phyloP scores from a whole-genome alignment of 2,888 invertebrate species.

The Itoplectis maculator region DNA sequence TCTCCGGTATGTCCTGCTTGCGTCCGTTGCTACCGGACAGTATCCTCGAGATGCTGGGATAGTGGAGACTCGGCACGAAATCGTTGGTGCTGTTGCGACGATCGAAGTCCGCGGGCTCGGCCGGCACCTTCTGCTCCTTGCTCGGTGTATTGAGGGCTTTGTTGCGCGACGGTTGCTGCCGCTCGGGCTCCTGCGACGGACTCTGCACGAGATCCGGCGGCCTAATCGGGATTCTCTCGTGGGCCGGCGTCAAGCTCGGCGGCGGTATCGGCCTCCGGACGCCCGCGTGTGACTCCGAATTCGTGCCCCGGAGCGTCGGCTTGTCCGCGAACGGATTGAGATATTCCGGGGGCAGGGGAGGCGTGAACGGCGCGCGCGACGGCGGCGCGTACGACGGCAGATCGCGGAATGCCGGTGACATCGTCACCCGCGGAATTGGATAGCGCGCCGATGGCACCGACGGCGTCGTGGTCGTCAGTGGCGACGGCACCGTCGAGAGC shows the following conservation, averaged over 20 bases:
- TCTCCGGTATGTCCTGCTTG: slow-evolving; percentile 92
- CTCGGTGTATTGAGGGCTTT: slow-evolving; percentile 77
- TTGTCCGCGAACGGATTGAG: slow-evolving; percentile 95
- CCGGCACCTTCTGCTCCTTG: slow-evolving; percentile 73
- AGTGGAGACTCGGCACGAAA: slow-evolving; percentile 90
- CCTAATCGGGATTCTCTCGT: slow-evolving; percentile 93
- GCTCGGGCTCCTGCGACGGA: slow-evolving; percentile 74
- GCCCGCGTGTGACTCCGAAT: slow-evolving; percentile 85
- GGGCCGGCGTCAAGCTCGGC: slow-evolving; percentile 92
- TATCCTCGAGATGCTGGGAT: slow-evolving; percentile 94
- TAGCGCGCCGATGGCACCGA: slow-evolving; percentile 70
- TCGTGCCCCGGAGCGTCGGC: slow-evolving; percentile 92
- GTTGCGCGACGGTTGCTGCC: slow-evolving; percentile 74
- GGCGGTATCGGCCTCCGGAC: slow-evolving; percentile 91
- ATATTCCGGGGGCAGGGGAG: slow-evolving; percentile 93
- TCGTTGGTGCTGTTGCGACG: slow-evolving; percentile 85
- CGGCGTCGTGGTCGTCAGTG: slow-evolving; percentile 85
- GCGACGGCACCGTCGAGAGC: slow-evolving; percentile 88
- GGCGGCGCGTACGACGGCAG: slow-evolving; percentile 94
- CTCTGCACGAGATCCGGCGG: slow-evolving; percentile 87
- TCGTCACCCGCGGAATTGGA: slow-evolving; percentile 78
- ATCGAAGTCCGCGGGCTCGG: slow-evolving; percentile 72
- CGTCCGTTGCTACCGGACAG: slow-evolving; percentile 94
- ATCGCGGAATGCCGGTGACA: slow-evolving; percentile 86
- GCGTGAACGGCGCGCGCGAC: slow-evolving; percentile 91